Percentiles rank a stretch among this genome's conserved stretches.
Conservation (phyloP, 2,113 vertebrate genomes). For the Sarotherodon lohbergeri region DNA sequence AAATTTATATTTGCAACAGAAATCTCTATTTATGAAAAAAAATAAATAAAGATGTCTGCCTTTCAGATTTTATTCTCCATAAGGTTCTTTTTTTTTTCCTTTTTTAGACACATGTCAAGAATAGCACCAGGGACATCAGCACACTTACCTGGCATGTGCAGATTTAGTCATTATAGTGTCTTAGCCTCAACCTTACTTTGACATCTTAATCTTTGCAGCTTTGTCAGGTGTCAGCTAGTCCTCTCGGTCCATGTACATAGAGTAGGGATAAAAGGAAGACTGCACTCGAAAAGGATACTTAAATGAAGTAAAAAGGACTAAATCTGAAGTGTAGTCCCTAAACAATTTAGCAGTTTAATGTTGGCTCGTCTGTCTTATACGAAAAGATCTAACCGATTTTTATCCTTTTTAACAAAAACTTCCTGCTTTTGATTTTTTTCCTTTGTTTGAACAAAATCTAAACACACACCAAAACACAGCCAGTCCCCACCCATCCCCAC, state of each 20-base stretch:
- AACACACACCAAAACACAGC: background rate
- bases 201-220: slow-evolving; percentile 63
- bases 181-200: slow-evolving; percentile 59
- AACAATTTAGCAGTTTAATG: background rate
- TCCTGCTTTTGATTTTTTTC: background rate
- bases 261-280: slow-evolving; percentile 31
- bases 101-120: background rate
- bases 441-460: background rate
- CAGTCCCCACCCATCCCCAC: background rate
- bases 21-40: background rate
- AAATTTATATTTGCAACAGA: background rate
- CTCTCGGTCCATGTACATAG: slow-evolving; percentile 20
- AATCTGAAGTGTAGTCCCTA: background rate
- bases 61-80: background rate
- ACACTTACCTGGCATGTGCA: background rate
- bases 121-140: background rate
- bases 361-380: background rate
- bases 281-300: background rate
- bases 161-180: slow-evolving; percentile 42
- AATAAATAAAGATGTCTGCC: background rate
- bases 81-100: background rate
- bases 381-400: background rate
- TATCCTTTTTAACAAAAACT: background rate
- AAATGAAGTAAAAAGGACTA: background rate
- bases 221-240: slow-evolving; percentile 37